Evolutionary conservation across 2,888 invertebrate species (phyloP), one percentile per base, ranked within the genome.

Genomic region (Lycocerus yunnanus): DNA sequence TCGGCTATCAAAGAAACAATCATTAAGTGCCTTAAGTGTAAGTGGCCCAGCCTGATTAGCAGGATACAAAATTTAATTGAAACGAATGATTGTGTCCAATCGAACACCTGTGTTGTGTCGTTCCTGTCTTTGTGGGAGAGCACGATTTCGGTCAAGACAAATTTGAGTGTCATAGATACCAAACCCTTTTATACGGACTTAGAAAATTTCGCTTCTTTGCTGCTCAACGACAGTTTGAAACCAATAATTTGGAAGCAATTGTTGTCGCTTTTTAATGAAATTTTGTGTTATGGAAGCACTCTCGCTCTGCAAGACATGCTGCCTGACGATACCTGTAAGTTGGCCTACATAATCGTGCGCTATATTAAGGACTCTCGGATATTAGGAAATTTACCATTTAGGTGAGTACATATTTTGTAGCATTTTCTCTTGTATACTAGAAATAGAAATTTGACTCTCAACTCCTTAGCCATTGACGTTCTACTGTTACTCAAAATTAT

Each of bases 271-370:
- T 95, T 96, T 81, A 96, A 96, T 86, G 96, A 97, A 87, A 95
- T 96, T 9, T 87, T 97, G 69, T 97, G 97, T 86, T 97, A 97
- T 85, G 96, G 96, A 2, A 96, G 95, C 78, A 97, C 97, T 27
- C 88, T 97, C 80, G 96, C 96, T 1, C 88, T 97, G 79, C 96
- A 97, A 87, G 96, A 96, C 85, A 91, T 94, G 82, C 87, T 96
- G 79, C 95, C 95, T 3, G 95, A 96, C 85, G 96, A 96, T 85
- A 96, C 96, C 15, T 96, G 96, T 85, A 92, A 93, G 82, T 86
- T 96, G 79, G 96, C 96, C 3, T 95, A 96, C 85, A 91, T 94
- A 66, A 93, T 97, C 77, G 95, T 96, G 1, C 90, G 96, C 66
- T 94, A 93, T 84, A 95, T 96, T 0, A 95, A 95, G 87, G 95